phyloP scores from a whole-genome alignment of 2,113 vertebrate genomes.

The Labeo catla region DNA sequence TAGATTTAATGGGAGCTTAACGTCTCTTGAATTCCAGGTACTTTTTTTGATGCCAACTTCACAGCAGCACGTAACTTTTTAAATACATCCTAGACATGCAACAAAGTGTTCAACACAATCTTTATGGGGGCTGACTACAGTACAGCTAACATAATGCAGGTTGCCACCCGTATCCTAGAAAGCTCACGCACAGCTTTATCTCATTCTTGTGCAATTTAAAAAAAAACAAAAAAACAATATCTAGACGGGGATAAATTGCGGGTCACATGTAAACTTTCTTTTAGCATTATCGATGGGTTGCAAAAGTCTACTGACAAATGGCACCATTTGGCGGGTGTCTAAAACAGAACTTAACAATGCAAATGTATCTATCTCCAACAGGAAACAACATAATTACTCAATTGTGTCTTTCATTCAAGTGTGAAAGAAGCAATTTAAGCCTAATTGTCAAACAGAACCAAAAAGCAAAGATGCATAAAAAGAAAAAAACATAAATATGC shows the following conservation, averaged over 20 bases:
- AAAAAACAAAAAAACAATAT: background rate
- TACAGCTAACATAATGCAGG: background rate
- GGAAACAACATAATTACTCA: background rate
- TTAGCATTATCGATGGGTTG: background rate
- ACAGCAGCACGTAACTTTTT: background rate
- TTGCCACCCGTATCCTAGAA: background rate
- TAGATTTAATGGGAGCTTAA: conserved; percentile 41
- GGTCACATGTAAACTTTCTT: too few relatives aligned
- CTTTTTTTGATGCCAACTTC: background rate
- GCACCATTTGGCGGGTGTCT: background rate
- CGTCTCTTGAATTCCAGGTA: background rate
- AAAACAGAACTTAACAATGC: background rate
- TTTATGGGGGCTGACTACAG: conserved; percentile 2
- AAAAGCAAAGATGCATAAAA: background rate
- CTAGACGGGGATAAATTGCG: background rate
- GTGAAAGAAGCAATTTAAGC: background rate
- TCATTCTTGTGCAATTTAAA: background rate
- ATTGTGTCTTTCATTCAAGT: background rate
- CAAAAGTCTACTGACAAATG: background rate
- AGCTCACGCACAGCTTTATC: background rate
- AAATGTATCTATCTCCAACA: background rate
- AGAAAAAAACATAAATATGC: background rate
- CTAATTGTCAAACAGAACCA: background rate
- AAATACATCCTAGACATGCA: background rate
- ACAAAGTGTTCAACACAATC: background rate